Evolutionary conservation across 2,797 vertebrate genomes (phyloP).

Genomic region (Poeciliopsis presidionis): DNA sequence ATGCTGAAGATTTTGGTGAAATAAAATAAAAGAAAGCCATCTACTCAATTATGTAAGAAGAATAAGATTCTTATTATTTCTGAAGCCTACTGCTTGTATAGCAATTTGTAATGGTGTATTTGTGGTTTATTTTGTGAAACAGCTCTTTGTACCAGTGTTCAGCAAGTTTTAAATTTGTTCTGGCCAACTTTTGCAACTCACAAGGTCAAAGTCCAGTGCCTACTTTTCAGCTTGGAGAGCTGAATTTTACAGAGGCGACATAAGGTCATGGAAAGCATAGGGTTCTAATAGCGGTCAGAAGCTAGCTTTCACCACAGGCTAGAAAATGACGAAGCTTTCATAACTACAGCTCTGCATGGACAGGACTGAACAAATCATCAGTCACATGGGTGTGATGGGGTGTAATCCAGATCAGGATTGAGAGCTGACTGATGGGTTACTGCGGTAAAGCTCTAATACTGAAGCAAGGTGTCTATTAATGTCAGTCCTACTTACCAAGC

Average conservation of each 20-base stretch:
- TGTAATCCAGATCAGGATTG: slow-evolving; percentile 50
- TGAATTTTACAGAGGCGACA: slow-evolving; percentile 51
- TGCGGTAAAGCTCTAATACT: slow-evolving; percentile 51
- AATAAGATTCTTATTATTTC: not conserved
- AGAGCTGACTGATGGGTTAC: slow-evolving; percentile 68
- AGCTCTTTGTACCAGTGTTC: slow-evolving; percentile 2
- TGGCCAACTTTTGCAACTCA: slow-evolving; percentile 46
- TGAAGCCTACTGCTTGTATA: not conserved
- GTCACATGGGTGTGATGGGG: slow-evolving; percentile 53
- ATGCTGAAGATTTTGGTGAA: not conserved
- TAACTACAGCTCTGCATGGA: slow-evolving; percentile 49
- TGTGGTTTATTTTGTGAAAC: slow-evolving; percentile 17
- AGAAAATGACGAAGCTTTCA: slow-evolving; percentile 54
- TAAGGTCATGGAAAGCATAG: slow-evolving; percentile 49
- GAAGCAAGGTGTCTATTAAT: slow-evolving; percentile 60
- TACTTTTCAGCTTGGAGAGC: slow-evolving; percentile 48
- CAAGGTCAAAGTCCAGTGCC: slow-evolving; percentile 54
- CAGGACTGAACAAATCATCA: slow-evolving; percentile 52
- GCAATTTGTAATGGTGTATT: slow-evolving; percentile 16
- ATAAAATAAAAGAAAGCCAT: not conserved
- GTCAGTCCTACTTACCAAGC: slow-evolving; percentile 46
- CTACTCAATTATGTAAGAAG: not conserved
- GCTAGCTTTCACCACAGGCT: slow-evolving; percentile 43
- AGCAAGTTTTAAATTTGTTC: slow-evolving; percentile 58
- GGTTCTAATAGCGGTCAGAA: slow-evolving; percentile 54